Percentiles rank a stretch among this genome's conserved stretches.
Evolutionary conservation across 1,140 invertebrate genomes (phyloP).

Genomic region (Cardiocondyla obscurior): DNA sequence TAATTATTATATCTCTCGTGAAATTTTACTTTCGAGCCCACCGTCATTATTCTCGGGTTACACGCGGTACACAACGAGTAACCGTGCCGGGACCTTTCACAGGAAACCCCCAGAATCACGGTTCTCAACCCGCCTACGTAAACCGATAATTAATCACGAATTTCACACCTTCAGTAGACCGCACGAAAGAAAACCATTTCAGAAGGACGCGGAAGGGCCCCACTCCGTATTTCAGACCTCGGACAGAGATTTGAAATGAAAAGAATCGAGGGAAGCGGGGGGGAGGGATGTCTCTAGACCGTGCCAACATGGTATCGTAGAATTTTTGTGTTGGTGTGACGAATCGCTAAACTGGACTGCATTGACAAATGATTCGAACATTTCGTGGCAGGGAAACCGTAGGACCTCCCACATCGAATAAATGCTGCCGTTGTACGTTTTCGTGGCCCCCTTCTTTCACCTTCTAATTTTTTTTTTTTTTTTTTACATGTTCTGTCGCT

Average conservation of each 20-base stretch:
- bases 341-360: conserved; percentile 79
- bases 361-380: conserved; percentile 82
- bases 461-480: conserved; percentile 13
- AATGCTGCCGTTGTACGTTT: conserved; percentile 16
- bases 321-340: conserved; percentile 73
- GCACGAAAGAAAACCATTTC: conserved; percentile 31
- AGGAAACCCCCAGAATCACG: neutral
- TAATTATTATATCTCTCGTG: neutral
- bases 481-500: conserved; percentile 44
- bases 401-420: conserved; percentile 78
- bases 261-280: conserved; percentile 25
- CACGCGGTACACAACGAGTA: neutral
- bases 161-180: conserved; percentile 73
- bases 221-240: neutral
- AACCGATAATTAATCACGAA: conserved; percentile 76
- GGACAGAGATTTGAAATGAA: conserved; percentile 25
- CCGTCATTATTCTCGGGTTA: neutral
- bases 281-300: conserved; percentile 15
- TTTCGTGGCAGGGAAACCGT: conserved; percentile 62
- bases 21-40: neutral
- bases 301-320: conserved; percentile 37
- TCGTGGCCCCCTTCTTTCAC: conserved; percentile 7
- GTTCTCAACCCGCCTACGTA: conserved; percentile 49
- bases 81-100: neutral
- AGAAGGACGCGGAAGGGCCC: neutral